Conservation (phyloP, 2,888 invertebrate genomes). For the Synergus japonicus region DNA sequence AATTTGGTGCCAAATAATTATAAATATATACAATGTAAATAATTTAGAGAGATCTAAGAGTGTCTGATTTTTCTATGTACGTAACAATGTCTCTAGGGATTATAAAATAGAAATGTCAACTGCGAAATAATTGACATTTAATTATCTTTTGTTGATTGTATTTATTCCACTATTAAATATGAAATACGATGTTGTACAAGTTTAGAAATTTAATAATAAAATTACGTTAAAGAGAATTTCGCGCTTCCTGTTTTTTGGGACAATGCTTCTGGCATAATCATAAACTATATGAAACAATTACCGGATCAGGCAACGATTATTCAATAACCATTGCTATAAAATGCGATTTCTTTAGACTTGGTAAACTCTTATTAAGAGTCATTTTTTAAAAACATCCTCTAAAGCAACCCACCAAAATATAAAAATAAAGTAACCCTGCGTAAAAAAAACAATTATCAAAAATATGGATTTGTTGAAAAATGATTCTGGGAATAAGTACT, state of each 20-base stretch:
- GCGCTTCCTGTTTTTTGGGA: neutral
- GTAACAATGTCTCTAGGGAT: conserved; percentile 9
- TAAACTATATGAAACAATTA: neutral
- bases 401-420: neutral
- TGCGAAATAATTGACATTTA: conserved; percentile 45
- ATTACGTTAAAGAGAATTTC: conserved; percentile 19
- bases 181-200: conserved; percentile 33
- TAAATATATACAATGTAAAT: conserved; percentile 45
- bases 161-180: conserved; percentile 23
- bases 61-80: conserved; percentile 36
- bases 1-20: conserved; percentile 36
- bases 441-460: neutral
- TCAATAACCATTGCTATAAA: neutral
- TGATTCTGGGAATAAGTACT: neutral
- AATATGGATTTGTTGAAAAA: neutral
- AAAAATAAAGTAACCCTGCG: neutral
- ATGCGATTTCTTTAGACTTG: conserved; percentile 7
- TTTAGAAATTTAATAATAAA: conserved; percentile 35
- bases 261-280: neutral
- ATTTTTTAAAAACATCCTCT: neutral
- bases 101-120: conserved; percentile 28
- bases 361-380: neutral
- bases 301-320: neutral
- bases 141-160: conserved; percentile 28
- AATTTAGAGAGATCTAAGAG: conserved; percentile 36